These are phyloP conservation scores for Sinella curviseta DNA, from an alignment of 1,140 invertebrate genomes.

Conservation along the genomic window DNA sequence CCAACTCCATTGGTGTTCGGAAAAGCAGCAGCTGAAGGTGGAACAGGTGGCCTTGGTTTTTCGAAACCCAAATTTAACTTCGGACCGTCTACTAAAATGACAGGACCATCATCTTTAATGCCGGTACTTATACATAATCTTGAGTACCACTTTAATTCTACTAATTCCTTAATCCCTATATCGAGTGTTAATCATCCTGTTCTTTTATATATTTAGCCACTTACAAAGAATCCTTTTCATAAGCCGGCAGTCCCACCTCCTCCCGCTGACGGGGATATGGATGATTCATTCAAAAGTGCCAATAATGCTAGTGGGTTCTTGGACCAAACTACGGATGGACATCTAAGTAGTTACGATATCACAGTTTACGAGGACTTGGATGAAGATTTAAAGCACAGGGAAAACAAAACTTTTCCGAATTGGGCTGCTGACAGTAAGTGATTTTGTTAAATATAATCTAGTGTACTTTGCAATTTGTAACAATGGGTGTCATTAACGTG, in stretches of 20 bases:
- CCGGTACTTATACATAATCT: too few relatives aligned
- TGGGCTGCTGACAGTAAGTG: constrained; percentile 35
- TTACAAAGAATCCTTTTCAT: background rate
- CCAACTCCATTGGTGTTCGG: background rate
- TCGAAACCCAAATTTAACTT: background rate
- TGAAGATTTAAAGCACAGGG: constrained; percentile 33
- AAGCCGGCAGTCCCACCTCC: background rate
- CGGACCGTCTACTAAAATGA: background rate
- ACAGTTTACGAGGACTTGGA: constrained; percentile 37
- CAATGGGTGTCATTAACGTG: background rate
- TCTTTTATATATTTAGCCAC: background rate
- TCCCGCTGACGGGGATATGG: background rate
- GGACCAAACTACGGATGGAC: background rate
- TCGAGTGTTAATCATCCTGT: too few relatives aligned
- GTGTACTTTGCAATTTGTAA: background rate
- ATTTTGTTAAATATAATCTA: background rate
- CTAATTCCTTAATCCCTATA: background rate
- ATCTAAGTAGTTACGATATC: constrained; percentile 33
- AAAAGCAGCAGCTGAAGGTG: background rate
- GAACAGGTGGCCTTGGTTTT: background rate
- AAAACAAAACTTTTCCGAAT: constrained; percentile 29
- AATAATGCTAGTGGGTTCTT: background rate
- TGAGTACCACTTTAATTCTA: background rate
- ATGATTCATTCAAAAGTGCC: constrained; percentile 8
- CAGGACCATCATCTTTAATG: background rate